These are phyloP conservation scores for Petrophora chlorosata DNA, from an alignment of 2,888 invertebrate species.

Conservation along the genomic window DNA sequence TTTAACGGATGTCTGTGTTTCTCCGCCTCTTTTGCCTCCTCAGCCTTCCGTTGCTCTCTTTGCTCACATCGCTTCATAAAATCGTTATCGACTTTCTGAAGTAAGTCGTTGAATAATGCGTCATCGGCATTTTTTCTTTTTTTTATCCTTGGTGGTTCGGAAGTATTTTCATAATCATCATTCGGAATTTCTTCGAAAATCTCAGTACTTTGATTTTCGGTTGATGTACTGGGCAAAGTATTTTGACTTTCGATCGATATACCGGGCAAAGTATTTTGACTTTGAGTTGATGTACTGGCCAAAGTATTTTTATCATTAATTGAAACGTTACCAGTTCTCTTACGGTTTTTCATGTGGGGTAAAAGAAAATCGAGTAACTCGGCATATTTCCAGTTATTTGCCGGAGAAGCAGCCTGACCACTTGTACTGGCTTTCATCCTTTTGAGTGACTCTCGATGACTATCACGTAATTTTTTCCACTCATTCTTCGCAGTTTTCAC, in stretches of 20 bases:
- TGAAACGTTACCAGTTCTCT: neutral
- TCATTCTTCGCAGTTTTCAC: constrained; percentile 26
- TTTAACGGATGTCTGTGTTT: constrained; percentile 37
- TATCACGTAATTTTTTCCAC: constrained; percentile 32
- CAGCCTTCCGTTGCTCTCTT: constrained; percentile 24
- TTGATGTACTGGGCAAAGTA: no score
- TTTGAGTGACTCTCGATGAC: constrained; percentile 33
- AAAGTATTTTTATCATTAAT: neutral
- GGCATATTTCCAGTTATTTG: constrained; percentile 35
- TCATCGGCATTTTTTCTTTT: no score
- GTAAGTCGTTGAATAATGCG: no score
- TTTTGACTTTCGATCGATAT: no score
- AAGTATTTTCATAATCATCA: no score
- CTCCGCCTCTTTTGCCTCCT: constrained; percentile 33
- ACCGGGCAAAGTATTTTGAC: neutral
- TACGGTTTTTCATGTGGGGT: constrained; percentile 25
- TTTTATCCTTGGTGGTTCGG: no score
- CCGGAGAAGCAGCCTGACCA: constrained; percentile 2
- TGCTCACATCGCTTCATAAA: no score
- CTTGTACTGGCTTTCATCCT: constrained; percentile 30
- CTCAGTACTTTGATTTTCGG: no score
- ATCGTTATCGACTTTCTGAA: no score
- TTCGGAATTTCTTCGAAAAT: no score
- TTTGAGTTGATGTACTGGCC: neutral
- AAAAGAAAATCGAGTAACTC: constrained; percentile 31